Evolutionary conservation across 2,113 vertebrate species (phyloP), one percentile per base, ranked within the genome.

Genomic region (Chaetorhynchus papuensis): DNA sequence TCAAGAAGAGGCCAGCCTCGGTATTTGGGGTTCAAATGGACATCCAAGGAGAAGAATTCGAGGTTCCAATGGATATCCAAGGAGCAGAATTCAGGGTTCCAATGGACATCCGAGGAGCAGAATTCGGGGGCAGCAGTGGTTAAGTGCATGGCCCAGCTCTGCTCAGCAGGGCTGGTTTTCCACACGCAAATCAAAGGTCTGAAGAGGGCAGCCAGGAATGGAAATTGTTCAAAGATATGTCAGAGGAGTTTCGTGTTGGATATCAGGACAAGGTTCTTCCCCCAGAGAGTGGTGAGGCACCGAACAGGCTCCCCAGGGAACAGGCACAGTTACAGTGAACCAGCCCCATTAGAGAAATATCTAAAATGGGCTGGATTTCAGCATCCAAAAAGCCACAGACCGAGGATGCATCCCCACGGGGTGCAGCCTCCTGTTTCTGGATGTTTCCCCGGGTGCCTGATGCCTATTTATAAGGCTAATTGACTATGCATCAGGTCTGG

Each of bases 21-120:
- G 5, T 3, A 19, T 20, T 23, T 1, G 11, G 50, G 37, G 7
- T 47, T 49, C 3, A 0, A 53, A 13, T 2, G 13, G 11, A 12
- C 5, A 4, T 17, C 23, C 14, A 8, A 57, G 41, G 30, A 84
- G 26, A 17, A 15, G 24, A n/a, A 17, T 44, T 13, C 24, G 19
- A 35, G 24, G 13, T 33, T 33, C 52, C 4, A 57, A 6, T 4
- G n/a, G 0, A 10, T 3, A 4, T 31, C 24, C 11, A 7, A 76
- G 52, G 27, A 59, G 24, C 4, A 19, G 28, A 42, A 15, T 20
- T 26, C 18, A 31, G 45, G 31, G 22, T 33, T 33, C 52, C 4
- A 57, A 6, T 4, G n/a, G 0, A 10, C 4, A 4, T 31, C 24
- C 11, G 6, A 76, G 52, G 27, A 59, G 24, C 4, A 19, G 28